These are phyloP conservation scores for Anableps anableps DNA, from an alignment of 2,797 vertebrate genomes.

Conservation along the genomic window DNA sequence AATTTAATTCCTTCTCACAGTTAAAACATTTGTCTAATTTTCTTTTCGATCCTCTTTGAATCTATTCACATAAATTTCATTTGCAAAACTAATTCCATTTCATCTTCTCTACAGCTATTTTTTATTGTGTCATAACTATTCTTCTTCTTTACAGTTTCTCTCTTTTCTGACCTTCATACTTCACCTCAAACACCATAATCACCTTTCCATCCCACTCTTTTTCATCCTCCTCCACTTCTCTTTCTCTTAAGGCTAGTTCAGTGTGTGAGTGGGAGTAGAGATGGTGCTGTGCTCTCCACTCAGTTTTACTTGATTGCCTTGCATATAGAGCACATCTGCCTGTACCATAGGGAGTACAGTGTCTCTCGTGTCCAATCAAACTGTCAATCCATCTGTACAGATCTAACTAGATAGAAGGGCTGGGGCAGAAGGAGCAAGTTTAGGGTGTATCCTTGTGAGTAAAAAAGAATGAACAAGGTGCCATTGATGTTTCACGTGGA, in stretches of 20 bases:
- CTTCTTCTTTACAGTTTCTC: slow-evolving; percentile 46
- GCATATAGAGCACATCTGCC: slow-evolving; percentile 39
- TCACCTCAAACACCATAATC: slow-evolving; percentile 39
- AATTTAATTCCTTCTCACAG: slow-evolving; percentile 6
- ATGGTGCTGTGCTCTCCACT: slow-evolving; percentile 38
- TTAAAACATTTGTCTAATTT: slow-evolving; percentile 11
- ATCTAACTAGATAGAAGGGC: slow-evolving; percentile 19
- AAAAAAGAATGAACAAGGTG: neutral
- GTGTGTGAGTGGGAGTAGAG: slow-evolving; percentile 48
- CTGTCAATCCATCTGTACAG: slow-evolving; percentile 54
- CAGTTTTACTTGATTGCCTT: slow-evolving; percentile 55
- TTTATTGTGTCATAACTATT: slow-evolving; percentile 28
- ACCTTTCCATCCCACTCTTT: slow-evolving; percentile 53
- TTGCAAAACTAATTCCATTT: neutral
- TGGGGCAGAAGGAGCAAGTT: neutral
- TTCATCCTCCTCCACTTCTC: slow-evolving; percentile 36
- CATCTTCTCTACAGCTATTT: neutral
- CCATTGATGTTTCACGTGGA: slow-evolving; percentile 24
- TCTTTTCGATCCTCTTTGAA: neutral
- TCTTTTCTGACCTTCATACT: slow-evolving; percentile 25
- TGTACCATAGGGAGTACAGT: slow-evolving; percentile 28
- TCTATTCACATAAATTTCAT: neutral
- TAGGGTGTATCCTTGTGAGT: slow-evolving; percentile 1
- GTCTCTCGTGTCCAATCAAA: slow-evolving; percentile 58
- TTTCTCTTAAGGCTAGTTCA: slow-evolving; percentile 40